Evolutionary conservation across 2,113 vertebrate species (phyloP).

Genomic region (Petromus typicus): DNA sequence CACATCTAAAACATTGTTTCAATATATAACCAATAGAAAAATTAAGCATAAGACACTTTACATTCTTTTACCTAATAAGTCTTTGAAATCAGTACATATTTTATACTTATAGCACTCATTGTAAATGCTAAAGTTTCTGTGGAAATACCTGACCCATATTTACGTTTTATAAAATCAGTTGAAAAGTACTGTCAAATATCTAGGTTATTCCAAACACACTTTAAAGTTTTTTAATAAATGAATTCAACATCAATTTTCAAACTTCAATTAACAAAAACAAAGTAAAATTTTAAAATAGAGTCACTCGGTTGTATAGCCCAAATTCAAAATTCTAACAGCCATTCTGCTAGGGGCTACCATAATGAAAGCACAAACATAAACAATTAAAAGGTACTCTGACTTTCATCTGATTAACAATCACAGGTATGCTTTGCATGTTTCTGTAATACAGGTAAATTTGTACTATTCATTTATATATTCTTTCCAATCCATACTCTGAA

Average conservation of each 20-base stretch:
- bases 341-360: background rate
- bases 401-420: background rate
- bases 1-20: conserved; percentile 27
- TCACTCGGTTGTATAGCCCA: background rate
- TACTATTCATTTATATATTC: background rate
- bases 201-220: background rate
- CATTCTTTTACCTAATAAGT: background rate
- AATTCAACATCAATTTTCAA: background rate
- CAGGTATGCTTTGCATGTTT: background rate
- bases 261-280: conserved; percentile 25
- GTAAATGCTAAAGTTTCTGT: background rate
- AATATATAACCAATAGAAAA: conserved; percentile 6
- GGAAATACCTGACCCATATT: conserved; percentile 34
- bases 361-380: background rate
- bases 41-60: conserved; percentile 22
- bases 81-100: conserved; percentile 22
- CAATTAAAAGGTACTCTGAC: background rate
- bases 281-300: conserved; percentile 36
- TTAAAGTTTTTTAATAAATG: conserved; percentile 38
- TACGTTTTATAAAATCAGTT: conserved; percentile 30
- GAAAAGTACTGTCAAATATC: conserved; percentile 23
- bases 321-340: conserved; percentile 39
- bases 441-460: conserved; percentile 45
- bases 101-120: conserved; percentile 27
- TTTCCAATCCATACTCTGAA: background rate